Conservation (phyloP, 2,797 vertebrate species). For the Leptatherina wallacei region DNA sequence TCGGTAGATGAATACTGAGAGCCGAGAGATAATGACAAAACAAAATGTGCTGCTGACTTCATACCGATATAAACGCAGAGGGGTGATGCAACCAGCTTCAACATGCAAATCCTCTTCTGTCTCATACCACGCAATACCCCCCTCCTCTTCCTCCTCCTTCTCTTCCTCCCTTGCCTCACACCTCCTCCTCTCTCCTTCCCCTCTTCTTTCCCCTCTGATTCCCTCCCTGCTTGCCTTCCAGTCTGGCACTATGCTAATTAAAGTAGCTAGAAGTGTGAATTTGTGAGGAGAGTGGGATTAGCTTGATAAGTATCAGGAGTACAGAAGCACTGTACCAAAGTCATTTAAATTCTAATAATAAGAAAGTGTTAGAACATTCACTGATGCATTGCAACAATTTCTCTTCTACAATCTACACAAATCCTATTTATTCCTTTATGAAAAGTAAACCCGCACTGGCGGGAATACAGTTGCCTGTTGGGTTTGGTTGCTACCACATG, state of each 20-base stretch:
- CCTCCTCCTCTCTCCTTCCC: conserved; percentile 51
- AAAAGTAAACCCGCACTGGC: conserved; percentile 79
- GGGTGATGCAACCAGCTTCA: conserved; percentile 80
- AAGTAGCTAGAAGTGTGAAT: conserved; percentile 84
- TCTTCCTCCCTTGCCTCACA: conserved; percentile 37
- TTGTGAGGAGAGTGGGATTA: conserved; percentile 86
- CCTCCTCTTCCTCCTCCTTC: conserved; percentile 37
- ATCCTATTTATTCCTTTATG: conserved; percentile 88
- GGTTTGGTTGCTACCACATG: conserved; percentile 72
- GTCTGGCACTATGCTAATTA: conserved; percentile 87
- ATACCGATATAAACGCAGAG: conserved; percentile 75
- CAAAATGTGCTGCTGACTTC: conserved; percentile 80
- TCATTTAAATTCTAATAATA: conserved; percentile 89
- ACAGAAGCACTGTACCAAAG: conserved; percentile 86
- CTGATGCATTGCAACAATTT: conserved; percentile 84
- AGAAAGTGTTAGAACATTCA: conserved; percentile 86
- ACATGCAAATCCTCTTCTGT: conserved; percentile 80
- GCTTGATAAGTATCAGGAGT: conserved; percentile 86
- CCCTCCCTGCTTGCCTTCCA: conserved; percentile 78
- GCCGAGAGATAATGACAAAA: conserved; percentile 80
- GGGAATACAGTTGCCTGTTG: conserved; percentile 81
- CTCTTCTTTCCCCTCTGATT: conserved; percentile 58
- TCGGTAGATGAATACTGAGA: conserved; percentile 74
- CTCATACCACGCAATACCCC: conserved; percentile 76
- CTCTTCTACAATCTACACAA: conserved; percentile 83